phyloP scores from a whole-genome alignment of 2,888 invertebrate species.

The Caradrina kadenii region DNA sequence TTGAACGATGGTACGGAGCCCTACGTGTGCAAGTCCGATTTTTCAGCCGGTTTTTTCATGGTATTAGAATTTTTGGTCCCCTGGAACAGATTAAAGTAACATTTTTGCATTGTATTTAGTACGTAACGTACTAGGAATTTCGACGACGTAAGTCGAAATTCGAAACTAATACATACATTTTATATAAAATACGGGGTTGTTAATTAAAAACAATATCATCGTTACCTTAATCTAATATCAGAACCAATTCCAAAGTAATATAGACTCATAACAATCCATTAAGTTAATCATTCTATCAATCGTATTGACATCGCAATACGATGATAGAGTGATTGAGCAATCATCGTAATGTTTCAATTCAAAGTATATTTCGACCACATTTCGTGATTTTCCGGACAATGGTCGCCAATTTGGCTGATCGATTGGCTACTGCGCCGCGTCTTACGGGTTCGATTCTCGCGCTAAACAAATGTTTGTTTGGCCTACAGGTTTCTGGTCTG shows the following conservation, averaged over 20 bases:
- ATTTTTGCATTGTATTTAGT: too few relatives aligned
- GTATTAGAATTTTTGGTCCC: neutral
- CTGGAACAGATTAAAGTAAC: too few relatives aligned
- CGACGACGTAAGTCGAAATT: too few relatives aligned
- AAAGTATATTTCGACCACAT: slow-evolving; percentile 36
- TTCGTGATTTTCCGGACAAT: slow-evolving; percentile 46
- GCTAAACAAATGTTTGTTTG: too few relatives aligned
- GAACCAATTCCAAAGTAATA: slow-evolving; percentile 26
- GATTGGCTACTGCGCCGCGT: too few relatives aligned
- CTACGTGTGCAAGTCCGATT: too few relatives aligned
- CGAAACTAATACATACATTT: too few relatives aligned
- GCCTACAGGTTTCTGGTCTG: too few relatives aligned
- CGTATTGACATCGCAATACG: slow-evolving; percentile 6
- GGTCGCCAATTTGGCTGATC: slow-evolving; percentile 38
- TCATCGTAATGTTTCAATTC: slow-evolving; percentile 44
- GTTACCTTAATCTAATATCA: slow-evolving; percentile 6
- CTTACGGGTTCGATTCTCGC: too few relatives aligned
- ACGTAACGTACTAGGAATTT: too few relatives aligned
- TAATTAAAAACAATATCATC: slow-evolving; percentile 27
- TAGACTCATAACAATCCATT: slow-evolving; percentile 10
- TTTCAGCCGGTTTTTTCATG: too few relatives aligned
- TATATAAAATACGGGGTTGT: neutral
- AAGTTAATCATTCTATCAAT: slow-evolving; percentile 30
- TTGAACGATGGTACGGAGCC: too few relatives aligned
- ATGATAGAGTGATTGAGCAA: slow-evolving; percentile 6